Base-by-base conservation (phyloP, 2,113 vertebrate species). In the Aphyosemion australe region DNA sequence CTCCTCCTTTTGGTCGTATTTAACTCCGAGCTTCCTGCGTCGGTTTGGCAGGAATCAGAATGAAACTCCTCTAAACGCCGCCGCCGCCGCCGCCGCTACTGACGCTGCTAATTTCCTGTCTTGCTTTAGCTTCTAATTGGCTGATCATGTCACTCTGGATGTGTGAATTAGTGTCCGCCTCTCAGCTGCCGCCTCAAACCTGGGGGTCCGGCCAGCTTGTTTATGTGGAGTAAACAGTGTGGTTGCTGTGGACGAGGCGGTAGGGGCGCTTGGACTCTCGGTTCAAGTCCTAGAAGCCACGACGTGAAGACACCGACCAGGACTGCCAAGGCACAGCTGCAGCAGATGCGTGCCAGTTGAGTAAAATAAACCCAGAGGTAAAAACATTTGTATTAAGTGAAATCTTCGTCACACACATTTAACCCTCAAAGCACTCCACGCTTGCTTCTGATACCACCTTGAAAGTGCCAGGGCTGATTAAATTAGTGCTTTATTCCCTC, bases 201-300 rank as follows among this genome's bases (percentile, higher is more conserved):
- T 75, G 87, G 86, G 84, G 88, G 84, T 76, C 69, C 59, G 54
- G 68, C 49, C 49, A 41, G 66, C 82, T 78, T 89, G 88, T 90
- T 90, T 90, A 88, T 82, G 82, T 57, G 85, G 78, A 76, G 90
- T 88, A 90, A 91, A 91, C 88, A 90, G 78, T 89, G 90, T 90
- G 90, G 90, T 90, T 79, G 55, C 78, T 88, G 88, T 86, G 85
- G 84, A 89, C 53, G 43, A 61, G 74, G 62, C 54, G 6, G 89
- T 76, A 85, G 83, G 80, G 80, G 73, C 66, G 13, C 1, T 72
- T 21, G 60, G 68, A 84, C 71, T 78, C 82, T 80, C 50, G n/a
- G 61, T 69, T 56, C 45, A 51, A 65, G 76, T 69, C 71, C 69
- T 65, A 47, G 53, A 69, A 67, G 76, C 79, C 78, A 51, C 72